phyloP scores from a whole-genome alignment of 2,113 vertebrate genomes.

The Toxotes chatareus region DNA sequence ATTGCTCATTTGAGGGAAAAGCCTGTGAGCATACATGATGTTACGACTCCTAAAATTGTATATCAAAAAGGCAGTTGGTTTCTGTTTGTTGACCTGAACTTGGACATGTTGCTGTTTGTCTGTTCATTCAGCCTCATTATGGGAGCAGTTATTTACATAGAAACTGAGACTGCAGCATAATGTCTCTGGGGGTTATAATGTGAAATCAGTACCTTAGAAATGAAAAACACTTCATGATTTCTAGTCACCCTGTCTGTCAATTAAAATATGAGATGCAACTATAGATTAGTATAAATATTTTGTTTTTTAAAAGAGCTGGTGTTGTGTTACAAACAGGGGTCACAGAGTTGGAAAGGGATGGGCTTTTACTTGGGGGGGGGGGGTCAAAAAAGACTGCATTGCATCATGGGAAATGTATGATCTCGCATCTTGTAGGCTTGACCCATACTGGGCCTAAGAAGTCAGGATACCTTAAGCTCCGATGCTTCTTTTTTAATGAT shows the following conservation, averaged over 20 bases:
- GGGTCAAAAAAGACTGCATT: neutral
- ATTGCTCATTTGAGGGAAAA: slow-evolving; percentile 1
- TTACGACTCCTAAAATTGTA: neutral
- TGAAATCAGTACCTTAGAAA: slow-evolving; percentile 43
- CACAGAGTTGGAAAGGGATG: neutral
- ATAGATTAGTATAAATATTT: neutral
- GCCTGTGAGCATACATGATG: neutral
- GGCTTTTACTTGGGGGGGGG: neutral
- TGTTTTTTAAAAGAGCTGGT: too few relatives aligned
- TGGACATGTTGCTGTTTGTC: neutral
- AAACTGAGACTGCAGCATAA: slow-evolving; percentile 27
- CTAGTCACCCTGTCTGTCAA: neutral
- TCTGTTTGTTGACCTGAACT: neutral
- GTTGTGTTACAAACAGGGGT: neutral
- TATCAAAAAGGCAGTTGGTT: neutral
- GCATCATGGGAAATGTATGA: slow-evolving; percentile 10
- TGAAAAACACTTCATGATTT: slow-evolving; percentile 17
- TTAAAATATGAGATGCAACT: neutral
- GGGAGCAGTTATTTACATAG: neutral
- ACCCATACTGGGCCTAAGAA: neutral
- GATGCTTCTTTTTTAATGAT: neutral
- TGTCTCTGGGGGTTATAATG: slow-evolving; percentile 23
- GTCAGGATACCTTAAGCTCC: neutral
- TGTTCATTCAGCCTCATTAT: slow-evolving; percentile 25
- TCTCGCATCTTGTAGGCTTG: neutral